Conservation (phyloP, 2,113 vertebrate genomes). For the Aptenodytes forsteri region DNA sequence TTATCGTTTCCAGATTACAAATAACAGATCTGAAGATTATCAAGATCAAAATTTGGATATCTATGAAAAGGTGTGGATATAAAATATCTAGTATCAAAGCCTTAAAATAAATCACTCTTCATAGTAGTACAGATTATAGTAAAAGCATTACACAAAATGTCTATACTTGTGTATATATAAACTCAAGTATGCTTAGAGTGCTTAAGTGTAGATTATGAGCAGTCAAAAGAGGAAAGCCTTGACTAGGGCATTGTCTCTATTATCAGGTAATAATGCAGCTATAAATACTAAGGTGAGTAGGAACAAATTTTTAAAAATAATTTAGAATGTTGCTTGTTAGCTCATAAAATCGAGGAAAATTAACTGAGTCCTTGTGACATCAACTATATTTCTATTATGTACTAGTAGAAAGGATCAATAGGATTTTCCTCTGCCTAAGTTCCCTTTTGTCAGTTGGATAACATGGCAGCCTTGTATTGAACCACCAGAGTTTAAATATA, state of each 20-base stretch:
- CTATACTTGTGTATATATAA: not conserved
- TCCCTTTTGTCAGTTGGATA: not conserved
- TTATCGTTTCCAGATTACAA: not conserved
- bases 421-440: slow-evolving; percentile 4
- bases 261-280: not conserved
- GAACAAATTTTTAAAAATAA: not conserved
- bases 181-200: not conserved
- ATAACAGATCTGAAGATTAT: not conserved
- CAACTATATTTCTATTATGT: not conserved
- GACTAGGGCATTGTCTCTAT: not conserved
- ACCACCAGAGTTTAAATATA: not conserved
- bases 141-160: not conserved
- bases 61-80: not conserved
- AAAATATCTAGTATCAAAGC: not conserved
- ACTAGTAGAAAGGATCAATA: not conserved
- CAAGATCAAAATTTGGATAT: not conserved
- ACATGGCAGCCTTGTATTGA: not conserved
- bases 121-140: not conserved
- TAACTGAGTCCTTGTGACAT: not conserved
- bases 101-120: not conserved
- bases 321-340: not conserved
- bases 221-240: not conserved
- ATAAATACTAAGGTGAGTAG: not conserved
- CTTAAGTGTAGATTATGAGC: not conserved
- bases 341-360: not conserved